Evolutionary conservation across 2,888 invertebrate species (phyloP).

Genomic region (Pristionchus mayeri): DNA sequence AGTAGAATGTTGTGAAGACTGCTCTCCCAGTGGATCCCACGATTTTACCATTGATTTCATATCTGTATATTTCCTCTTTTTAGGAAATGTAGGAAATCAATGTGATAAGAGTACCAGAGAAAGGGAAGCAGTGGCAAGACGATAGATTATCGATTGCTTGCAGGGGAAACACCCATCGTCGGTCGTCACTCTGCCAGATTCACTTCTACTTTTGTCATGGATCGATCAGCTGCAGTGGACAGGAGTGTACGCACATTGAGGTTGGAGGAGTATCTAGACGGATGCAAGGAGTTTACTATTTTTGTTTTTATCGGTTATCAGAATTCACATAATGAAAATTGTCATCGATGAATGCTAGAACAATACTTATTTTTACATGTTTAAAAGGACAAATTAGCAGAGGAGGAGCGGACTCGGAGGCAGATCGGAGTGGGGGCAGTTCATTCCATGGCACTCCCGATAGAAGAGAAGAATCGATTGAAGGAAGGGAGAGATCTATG

Average conservation of each 20-base stretch:
- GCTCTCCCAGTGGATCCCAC: too few species aligned
- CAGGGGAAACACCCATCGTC: conserved; percentile 45
- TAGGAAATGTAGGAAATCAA: too few species aligned
- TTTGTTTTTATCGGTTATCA: too few species aligned
- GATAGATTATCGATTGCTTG: background rate
- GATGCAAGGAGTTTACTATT: too few species aligned
- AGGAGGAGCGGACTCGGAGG: conserved; percentile 22
- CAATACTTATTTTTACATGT: too few species aligned
- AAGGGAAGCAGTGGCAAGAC: background rate
- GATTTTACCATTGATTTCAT: too few species aligned
- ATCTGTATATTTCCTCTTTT: too few species aligned
- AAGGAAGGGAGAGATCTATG: background rate
- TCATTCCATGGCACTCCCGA: conserved; percentile 5
- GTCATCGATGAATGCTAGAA: too few species aligned
- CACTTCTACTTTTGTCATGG: background rate
- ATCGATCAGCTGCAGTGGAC: background rate
- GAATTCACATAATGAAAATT: too few species aligned
- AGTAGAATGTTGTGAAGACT: too few species aligned
- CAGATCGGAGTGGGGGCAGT: conserved; percentile 35
- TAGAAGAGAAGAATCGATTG: conserved; percentile 34
- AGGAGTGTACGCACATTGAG: background rate
- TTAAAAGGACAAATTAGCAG: background rate
- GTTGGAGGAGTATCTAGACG: background rate
- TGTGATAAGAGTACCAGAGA: too few species aligned
- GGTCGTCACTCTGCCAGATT: background rate